A percentile compares a stretch with the other conserved stretches of the same genome.
Conservation (phyloP, 2,888 invertebrate species). For the Synanthedon tipuliformis region DNA sequence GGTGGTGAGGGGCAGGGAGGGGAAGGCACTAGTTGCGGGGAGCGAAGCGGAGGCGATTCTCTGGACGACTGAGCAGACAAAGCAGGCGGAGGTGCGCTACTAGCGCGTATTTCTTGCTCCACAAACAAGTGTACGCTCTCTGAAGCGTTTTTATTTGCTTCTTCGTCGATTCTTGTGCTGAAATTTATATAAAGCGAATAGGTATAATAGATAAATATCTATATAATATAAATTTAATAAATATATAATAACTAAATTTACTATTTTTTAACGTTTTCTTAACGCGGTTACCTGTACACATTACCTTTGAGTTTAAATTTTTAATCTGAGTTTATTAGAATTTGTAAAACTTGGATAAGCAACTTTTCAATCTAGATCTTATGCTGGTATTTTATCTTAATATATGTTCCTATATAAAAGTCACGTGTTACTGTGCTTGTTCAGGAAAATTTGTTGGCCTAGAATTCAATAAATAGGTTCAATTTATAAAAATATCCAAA, state of each 20-base stretch:
- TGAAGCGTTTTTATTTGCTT: conserved; percentile 32
- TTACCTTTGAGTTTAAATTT: no score
- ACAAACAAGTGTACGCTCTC: conserved; percentile 37
- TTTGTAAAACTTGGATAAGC: no score
- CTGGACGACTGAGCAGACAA: conserved; percentile 8
- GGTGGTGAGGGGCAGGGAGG: conserved; percentile 8
- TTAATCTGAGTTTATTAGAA: no score
- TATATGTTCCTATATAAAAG: no score
- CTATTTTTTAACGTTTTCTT: background rate
- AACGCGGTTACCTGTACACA: no score
- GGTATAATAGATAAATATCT: no score
- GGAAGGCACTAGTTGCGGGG: conserved; percentile 17
- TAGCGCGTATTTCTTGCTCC: conserved; percentile 33
- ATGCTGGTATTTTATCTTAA: no score
- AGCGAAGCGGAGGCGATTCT: conserved; percentile 12
- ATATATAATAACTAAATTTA: background rate
- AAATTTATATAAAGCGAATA: background rate
- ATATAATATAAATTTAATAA: background rate
- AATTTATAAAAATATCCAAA: no score
- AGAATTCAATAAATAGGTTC: no score
- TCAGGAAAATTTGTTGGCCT: no score
- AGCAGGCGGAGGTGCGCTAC: conserved; percentile 33
- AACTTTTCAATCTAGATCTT: no score
- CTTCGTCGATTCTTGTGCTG: conserved; percentile 16
- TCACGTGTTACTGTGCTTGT: no score